Conservation (phyloP, 2,113 vertebrate genomes). For the Megaceryle maxima region DNA sequence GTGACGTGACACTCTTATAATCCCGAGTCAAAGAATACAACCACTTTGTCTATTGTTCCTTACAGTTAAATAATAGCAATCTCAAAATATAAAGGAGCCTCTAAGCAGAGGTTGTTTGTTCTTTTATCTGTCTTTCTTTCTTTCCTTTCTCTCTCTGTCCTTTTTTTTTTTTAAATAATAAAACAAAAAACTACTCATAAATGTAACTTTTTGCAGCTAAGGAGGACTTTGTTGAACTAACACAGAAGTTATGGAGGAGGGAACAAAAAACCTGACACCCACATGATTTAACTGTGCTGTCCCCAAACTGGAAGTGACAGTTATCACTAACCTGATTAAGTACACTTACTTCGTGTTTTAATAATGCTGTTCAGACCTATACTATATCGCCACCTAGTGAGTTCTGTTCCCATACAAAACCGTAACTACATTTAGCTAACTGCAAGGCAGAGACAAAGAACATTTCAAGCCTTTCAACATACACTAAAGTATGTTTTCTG, state of each 20-base stretch:
- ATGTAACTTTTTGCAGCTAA: background rate
- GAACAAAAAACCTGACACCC: background rate
- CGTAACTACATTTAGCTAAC: background rate
- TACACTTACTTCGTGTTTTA: background rate
- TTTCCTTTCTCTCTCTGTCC: too few relatives aligned
- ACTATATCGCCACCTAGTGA: conserved; percentile 62
- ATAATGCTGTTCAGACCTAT: background rate
- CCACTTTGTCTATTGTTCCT: too few relatives aligned
- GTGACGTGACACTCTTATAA: background rate
- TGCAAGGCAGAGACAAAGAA: background rate
- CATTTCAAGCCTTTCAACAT: background rate
- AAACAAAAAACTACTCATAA: background rate
- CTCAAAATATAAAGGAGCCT: background rate
- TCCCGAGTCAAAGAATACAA: background rate
- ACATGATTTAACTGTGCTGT: background rate
- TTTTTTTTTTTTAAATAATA: background rate
- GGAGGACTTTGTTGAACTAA: background rate
- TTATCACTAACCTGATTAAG: background rate
- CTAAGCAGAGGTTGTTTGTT: background rate
- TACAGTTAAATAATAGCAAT: too few relatives aligned
- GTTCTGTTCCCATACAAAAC: background rate
- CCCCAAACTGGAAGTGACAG: background rate
- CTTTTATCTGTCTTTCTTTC: too few relatives aligned
- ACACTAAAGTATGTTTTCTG: background rate
- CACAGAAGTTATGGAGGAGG: background rate